A percentile compares a stretch with the other conserved stretches of the same genome.
Evolutionary conservation across 2,797 vertebrate species (phyloP).

Genomic region (Valencia hispanica): DNA sequence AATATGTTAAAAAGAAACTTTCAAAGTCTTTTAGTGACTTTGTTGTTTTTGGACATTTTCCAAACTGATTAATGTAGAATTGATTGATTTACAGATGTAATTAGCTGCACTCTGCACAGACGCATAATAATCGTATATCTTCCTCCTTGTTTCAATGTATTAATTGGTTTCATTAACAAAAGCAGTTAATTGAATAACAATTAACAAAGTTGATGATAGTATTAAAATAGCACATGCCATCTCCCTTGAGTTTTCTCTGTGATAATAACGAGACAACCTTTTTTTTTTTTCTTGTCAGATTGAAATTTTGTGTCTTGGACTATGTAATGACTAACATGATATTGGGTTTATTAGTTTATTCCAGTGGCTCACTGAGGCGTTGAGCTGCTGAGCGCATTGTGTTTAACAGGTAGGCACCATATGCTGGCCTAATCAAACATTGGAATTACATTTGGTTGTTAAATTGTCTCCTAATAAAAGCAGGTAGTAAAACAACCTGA

Average conservation of each 20-base stretch:
- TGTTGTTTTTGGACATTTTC: conserved; percentile 80
- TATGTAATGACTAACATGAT: conserved; percentile 83
- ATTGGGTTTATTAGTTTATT: conserved; percentile 78
- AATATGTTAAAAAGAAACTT: conserved; percentile 73
- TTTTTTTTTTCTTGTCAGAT: conserved; percentile 76
- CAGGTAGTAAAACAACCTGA: conserved; percentile 76
- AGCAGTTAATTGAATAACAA: conserved; percentile 84
- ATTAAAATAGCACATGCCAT: conserved; percentile 64
- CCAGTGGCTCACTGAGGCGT: conserved; percentile 72
- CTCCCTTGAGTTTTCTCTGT: conserved; percentile 79
- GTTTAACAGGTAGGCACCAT: conserved; percentile 81
- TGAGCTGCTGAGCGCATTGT: conserved; percentile 66
- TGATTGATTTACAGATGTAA: conserved; percentile 83
- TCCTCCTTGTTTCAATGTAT: conserved; percentile 79
- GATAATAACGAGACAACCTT: conserved; percentile 81
- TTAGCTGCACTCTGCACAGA: conserved; percentile 80
- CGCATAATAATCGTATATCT: conserved; percentile 82
- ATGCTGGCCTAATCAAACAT: conserved; percentile 78
- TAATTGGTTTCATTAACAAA: conserved; percentile 86
- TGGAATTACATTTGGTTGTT: conserved; percentile 78
- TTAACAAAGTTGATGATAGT: conserved; percentile 79
- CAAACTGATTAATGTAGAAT: conserved; percentile 78
- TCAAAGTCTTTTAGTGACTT: conserved; percentile 82
- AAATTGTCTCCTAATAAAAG: conserved; percentile 80
- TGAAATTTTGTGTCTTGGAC: conserved; percentile 83